Evolutionary conservation across 2,888 invertebrate species (phyloP), one percentile per base, ranked within the genome.

Genomic region (Dexiosoma caninum): DNA sequence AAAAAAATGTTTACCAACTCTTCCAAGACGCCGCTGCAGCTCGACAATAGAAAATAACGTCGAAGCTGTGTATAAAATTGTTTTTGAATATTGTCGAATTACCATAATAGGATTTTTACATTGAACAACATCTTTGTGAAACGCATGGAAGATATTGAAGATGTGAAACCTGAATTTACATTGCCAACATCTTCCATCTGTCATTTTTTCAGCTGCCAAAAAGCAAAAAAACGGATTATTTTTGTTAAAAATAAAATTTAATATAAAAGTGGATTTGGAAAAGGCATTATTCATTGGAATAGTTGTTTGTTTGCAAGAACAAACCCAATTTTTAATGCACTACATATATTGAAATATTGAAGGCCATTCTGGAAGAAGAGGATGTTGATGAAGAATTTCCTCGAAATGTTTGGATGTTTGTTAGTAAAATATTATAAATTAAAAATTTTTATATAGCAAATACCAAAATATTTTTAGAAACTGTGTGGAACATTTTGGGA

Each of bases 401-500:
- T 6, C 14, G 44, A 16, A 62, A 10, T 3, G 32, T 44, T 16
- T 62, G 44, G 44, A 44, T 30, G 23, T 44, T 62, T 44, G 42
- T 44, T 44, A 44, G 14, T 49, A 5, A 49, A 23, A 10, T 10
- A 8, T 37, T 4, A 37, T 10, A 49, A 49, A n/a, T 12, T 12
- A 27, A n/a, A n/a, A n/a, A n/a, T n/a, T n/a, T 27, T 30, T 2
- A 23, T 12, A 37, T 37, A 19, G 12, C 3, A 27, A 21, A 0
- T 32, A 14, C 9, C 2, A n/a, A 21, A 40, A 14, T 40, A 19
- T 40, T 30, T 44, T 16, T 16, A 70, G 35, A 21, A 35, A 8
- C 44, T 49, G 12, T 51, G n/a, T 12, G 37, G 49, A 37, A 74
- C 21, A 30, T 74, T 62, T 60, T 74, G 62, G 74, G 74, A 64